Conservation (phyloP, 2,888 invertebrate genomes). For the Oscheius sp. region DNA sequence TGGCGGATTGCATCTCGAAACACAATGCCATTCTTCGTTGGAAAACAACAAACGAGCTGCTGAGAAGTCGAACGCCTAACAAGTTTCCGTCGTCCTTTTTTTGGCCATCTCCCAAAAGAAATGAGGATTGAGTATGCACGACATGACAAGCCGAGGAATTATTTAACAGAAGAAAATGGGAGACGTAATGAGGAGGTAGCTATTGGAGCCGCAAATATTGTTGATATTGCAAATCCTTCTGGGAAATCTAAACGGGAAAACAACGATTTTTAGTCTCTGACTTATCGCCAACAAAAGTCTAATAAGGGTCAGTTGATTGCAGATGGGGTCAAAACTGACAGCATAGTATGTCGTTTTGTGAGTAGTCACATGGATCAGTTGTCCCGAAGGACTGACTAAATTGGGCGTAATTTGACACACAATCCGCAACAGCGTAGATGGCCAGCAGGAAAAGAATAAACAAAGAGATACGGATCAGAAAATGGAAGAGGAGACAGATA, state of each 20-base stretch:
- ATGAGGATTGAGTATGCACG: no score
- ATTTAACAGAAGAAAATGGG: neutral
- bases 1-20: slow-evolving; percentile 25
- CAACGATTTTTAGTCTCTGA: no score
- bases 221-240: neutral
- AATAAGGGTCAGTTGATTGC: no score
- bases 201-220: neutral
- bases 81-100: neutral
- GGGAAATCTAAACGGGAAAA: neutral
- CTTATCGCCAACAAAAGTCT: no score
- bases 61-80: slow-evolving; percentile 1
- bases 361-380: slow-evolving; percentile 5
- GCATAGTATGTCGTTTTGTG: no score
- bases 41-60: slow-evolving; percentile 11
- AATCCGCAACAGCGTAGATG: slow-evolving; percentile 17
- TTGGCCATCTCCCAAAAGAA: no score
- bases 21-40: slow-evolving; percentile 5
- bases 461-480: neutral
- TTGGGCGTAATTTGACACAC: slow-evolving; percentile 29
- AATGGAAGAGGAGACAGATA: no score
- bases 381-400: slow-evolving; percentile 12
- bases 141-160: no score
- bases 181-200: neutral
- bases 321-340: neutral
- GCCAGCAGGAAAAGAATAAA: neutral